Evolutionary conservation across 2,113 vertebrate species (phyloP).

Genomic region (Menidia beryllina): DNA sequence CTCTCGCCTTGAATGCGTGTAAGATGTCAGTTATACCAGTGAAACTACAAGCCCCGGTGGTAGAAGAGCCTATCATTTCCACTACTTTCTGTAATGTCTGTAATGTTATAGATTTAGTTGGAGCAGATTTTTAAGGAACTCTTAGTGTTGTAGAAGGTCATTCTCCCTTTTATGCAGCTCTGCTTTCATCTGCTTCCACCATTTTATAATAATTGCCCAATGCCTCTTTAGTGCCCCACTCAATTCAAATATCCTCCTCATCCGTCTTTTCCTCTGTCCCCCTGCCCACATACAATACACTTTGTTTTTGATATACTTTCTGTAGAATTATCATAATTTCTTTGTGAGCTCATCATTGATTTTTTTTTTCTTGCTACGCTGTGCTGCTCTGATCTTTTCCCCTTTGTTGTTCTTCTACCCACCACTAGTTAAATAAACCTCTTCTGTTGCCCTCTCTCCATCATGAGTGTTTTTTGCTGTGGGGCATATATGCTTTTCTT

Average conservation of each 20-base stretch:
- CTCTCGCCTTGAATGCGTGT: constrained; percentile 21
- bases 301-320: constrained; percentile 36
- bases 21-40: constrained; percentile 24
- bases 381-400: constrained; percentile 35
- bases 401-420: constrained; percentile 35
- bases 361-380: constrained; percentile 43
- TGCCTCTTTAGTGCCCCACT: constrained; percentile 20
- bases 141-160: constrained; percentile 3
- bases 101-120: constrained; percentile 18
- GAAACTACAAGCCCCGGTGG: constrained; percentile 12
- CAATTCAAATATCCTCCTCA: constrained; percentile 26
- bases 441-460: constrained; percentile 18
- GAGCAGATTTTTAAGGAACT: constrained; percentile 4
- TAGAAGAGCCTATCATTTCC: constrained; percentile 17
- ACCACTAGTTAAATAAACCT: constrained; percentile 48
- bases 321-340: constrained; percentile 41
- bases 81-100: constrained; percentile 14
- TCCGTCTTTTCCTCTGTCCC: constrained; percentile 29
- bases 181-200: constrained; percentile 12
- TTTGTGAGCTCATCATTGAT: constrained; percentile 54
- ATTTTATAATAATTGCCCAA: constrained; percentile 44
- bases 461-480: constrained; percentile 53
- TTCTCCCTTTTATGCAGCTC: constrained; percentile 20
- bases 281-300: constrained; percentile 36
- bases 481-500: constrained; percentile 51